Base-by-base conservation (phyloP, 2,113 vertebrate species). In the Muntiacus reevesi region DNA sequence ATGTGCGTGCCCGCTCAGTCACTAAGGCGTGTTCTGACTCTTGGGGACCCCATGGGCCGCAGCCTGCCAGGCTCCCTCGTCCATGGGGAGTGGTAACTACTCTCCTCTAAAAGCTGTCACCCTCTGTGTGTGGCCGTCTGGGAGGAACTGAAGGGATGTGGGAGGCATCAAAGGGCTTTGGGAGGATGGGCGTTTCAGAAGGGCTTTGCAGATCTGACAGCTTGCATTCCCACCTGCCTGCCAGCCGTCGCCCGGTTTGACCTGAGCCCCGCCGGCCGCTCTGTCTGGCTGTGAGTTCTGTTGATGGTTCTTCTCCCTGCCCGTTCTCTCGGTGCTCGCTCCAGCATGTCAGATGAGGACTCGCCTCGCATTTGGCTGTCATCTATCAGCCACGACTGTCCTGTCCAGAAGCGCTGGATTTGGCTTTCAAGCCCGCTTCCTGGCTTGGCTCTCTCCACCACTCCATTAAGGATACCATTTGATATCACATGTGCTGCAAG, bases 291-390 rank as follows among this genome's bases (percentile, higher is more conserved):
- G 17, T 52, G 57, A 62, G 47, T 36, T 7, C 43, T 60, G 4
- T 11, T 59, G 67, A 4, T 16, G 43, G 40, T n/a, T 93, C 92
- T 74, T 28, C 40, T 25, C 54, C 45, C 27, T 50, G 94, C 67
- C 67, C 36, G 9, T 33, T 59, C 76, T 90, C 33, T 23, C 64
- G 92, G 84, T 71, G 30, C 55, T 71, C 16, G 15, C 8, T 83
- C 62, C 84, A 3, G 3, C 28, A 62, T 96, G 97, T 97, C 96
- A 98, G 93, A 94, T 97, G 91, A 98, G 97, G 94, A 96, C 95
- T 95, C 76, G 59, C 43, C 76, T 89, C 78, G 43, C 76, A 67
- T 71, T 95, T 78, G 97, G 90, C 94, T 81, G 92, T 67, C 94
- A 60, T 82, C 62, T 82, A 13, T 85, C 50, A 84, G 96, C 89